These are phyloP conservation scores for Tachysurus fulvidraco DNA, from an alignment of 2,113 vertebrate genomes.

Conservation along the genomic window DNA sequence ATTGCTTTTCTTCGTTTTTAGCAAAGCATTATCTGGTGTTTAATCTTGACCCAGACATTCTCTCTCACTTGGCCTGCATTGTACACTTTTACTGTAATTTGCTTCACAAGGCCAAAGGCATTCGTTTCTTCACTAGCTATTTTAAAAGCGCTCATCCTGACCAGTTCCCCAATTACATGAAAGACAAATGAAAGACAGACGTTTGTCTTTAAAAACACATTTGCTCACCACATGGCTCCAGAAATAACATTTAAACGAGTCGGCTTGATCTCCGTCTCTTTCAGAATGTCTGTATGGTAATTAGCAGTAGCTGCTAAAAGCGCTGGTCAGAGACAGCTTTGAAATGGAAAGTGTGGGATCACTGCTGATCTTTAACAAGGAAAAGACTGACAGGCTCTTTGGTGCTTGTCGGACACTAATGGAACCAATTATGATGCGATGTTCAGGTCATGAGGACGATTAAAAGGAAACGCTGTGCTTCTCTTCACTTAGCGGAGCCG, in stretches of 20 bases:
- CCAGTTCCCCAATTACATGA: neutral
- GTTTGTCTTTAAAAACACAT: slow-evolving; percentile 16
- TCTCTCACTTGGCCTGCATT: neutral
- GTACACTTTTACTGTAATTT: neutral
- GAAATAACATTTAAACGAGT: neutral
- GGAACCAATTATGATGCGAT: slow-evolving; percentile 49
- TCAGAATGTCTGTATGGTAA: neutral
- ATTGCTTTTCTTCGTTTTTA: neutral
- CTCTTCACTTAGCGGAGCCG: neutral
- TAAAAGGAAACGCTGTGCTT: slow-evolving; percentile 40
- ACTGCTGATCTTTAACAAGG: slow-evolving; percentile 48
- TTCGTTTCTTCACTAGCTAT: neutral
- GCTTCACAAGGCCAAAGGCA: neutral
- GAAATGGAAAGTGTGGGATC: slow-evolving; percentile 38
- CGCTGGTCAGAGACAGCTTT: slow-evolving; percentile 24
- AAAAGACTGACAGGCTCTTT: slow-evolving; percentile 57
- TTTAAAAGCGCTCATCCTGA: neutral
- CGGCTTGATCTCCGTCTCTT: slow-evolving; percentile 1
- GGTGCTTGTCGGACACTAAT: slow-evolving; percentile 48
- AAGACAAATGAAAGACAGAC: neutral
- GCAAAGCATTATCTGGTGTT: neutral
- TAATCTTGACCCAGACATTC: neutral
- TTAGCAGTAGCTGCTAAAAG: slow-evolving; percentile 33
- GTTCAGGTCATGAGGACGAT: slow-evolving; percentile 48
- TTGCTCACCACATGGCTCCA: slow-evolving; percentile 19